Percentiles rank a stretch among this genome's conserved stretches.
Conservation (phyloP, 1,140 invertebrate species). For the Leucophenga varia region DNA sequence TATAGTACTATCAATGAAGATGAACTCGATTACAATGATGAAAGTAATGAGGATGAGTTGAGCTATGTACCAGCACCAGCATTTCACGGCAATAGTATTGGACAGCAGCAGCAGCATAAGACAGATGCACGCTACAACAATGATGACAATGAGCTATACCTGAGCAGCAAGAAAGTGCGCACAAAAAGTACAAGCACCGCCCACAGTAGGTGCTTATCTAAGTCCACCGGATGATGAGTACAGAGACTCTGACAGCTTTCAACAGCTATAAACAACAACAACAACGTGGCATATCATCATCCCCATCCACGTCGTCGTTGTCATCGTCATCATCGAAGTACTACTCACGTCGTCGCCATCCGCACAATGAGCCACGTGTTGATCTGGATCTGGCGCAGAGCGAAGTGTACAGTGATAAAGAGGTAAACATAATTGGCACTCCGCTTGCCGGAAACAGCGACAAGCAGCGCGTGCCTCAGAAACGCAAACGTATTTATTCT, state of each 20-base stretch:
- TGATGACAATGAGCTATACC: conserved; percentile 38
- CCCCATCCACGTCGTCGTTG: conserved; percentile 4
- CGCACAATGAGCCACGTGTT: conserved; percentile 34
- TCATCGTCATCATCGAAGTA: conserved; percentile 14
- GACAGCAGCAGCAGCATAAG: conserved; percentile 8
- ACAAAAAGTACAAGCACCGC: conserved; percentile 33
- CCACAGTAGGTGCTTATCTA: conserved; percentile 44
- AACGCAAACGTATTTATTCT: conserved; percentile 55
- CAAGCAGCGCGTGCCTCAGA: conserved; percentile 40
- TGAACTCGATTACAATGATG: conserved; percentile 45
- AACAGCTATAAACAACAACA: conserved; percentile 28
- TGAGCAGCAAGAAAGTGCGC: conserved; percentile 39
- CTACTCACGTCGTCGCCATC: conserved; percentile 31
- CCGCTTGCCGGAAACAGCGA: conserved; percentile 29
- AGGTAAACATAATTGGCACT: conserved; percentile 50
- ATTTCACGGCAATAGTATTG: conserved; percentile 11
- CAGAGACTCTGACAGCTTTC: conserved; percentile 7
- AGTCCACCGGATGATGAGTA: conserved; percentile 44
- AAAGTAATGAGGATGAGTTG: conserved; percentile 46
- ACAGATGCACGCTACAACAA: too few relatives aligned
- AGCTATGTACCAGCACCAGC: conserved; percentile 25
- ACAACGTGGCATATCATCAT: conserved; percentile 7
- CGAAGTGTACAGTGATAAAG: conserved; percentile 44
- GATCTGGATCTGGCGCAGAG: conserved; percentile 38
- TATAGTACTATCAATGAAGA: conserved; percentile 47